Evolutionary conservation across 2,888 invertebrate species (phyloP), one percentile per base, ranked within the genome.

Genomic region (Drosophila nr. perissopoda): DNA sequence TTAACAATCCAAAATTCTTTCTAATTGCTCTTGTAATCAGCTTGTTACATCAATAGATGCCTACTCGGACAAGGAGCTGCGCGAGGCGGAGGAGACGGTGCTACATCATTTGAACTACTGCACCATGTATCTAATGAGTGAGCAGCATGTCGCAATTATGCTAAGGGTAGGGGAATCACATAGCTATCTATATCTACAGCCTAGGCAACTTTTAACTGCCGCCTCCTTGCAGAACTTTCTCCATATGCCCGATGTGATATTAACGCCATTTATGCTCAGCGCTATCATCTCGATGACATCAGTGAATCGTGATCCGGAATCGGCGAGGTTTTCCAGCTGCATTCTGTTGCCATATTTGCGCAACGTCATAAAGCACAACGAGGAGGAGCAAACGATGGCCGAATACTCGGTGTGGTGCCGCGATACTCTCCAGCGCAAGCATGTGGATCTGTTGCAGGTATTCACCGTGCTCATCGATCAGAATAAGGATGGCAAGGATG

Each of bases 211-310:
- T 18, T 53, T n/a, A 48, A 34, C 8, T 53, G 16, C 6, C 56
- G 92, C 91, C 18, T 48, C 0, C 1, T 48, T 82, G 93, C 31
- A 95, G 93, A 94, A 92, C 78, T 92, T 95, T 31, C 87, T 92
- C 2, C 93, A 94, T 66, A 93, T 94, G 64, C 95, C 95, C 0
- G 95, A 95, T 87, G 94, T 94, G 60, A 91, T 95, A 51, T 90
- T 96, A 34, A 94, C 95, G 76, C 95, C 95, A 1, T 96, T 96
- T 87, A 94, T 95, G 74, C 91, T 95, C n/a, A 94, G 95, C 69
- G 93, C 95, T 18, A 91, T 95, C 25, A 92, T 96, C 18, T 91
- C 92, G 0, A 92, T 93, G 92, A 91, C 92, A 1, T 85, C 81
- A 5, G 88, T 91, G 0, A 93, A 93, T 76, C 92, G 93, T n/a